Base-by-base conservation (phyloP, 2,113 vertebrate genomes). In the Dissostichus mawsoni region DNA sequence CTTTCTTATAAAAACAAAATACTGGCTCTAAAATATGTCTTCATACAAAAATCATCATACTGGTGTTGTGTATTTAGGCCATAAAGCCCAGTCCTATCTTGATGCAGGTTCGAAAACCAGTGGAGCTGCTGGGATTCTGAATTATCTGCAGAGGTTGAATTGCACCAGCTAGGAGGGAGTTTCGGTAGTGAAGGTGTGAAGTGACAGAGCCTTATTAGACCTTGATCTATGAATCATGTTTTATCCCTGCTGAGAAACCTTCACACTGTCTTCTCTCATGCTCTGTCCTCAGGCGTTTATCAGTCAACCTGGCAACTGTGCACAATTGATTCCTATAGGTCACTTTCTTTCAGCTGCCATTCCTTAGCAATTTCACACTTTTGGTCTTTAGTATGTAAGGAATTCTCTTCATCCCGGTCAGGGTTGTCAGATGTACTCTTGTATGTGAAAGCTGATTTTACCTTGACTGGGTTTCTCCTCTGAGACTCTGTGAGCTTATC, bases 281-380 rank as follows among this genome's bases (percentile, higher is more conserved):
- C 45, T 69, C 11, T 9, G 11, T 25, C 13, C 47, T 11, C 16
- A 14, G 44, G 9, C 59, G 17, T 25, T 8, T 50, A n/a, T 67
- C 3, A 11, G 11, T 14, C 48, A 48, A 11, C 10, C 25, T 52
- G 25, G 14, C 68, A 44, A 73, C 47, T 62, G 73, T 65, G 29
- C 53, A 53, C 44, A 77, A 18, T 59, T 18, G 23, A 68, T 79
- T 69, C 41, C 50, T 36, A 36, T 74, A 13, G 53, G 62, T 55
- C 18, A 45, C 48, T 70, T 51, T 29, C 59, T 58, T 52, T 50
- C 48, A 20, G 48, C 50, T 53, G 51, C 14, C 57, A 68, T 78
- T 76, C 69, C 58, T 50, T n/a, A 47, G 72, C 69, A 52, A 85
- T 83, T 86, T 90, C 85, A 84, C 86, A 84, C 70, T 18, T 41